phyloP scores from a whole-genome alignment of 2,797 vertebrate species.

The Phalanger gymnotis region DNA sequence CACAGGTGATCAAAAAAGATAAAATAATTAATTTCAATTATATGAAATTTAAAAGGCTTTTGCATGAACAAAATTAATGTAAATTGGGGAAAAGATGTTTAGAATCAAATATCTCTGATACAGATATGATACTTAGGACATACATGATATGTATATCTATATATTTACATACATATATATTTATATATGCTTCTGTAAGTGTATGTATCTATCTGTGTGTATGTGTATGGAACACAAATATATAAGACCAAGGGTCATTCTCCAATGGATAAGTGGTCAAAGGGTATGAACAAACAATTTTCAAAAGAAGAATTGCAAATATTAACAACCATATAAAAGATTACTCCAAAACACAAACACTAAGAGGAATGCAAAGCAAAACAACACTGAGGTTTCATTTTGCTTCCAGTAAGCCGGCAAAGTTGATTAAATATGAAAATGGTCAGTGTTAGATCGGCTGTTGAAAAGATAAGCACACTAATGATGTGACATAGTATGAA shows the following conservation, averaged over 20 bases:
- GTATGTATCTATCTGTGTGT: neutral
- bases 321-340: neutral
- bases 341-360: neutral
- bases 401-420: neutral
- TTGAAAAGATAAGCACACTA: neutral
- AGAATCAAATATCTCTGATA: neutral
- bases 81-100: neutral
- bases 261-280: neutral
- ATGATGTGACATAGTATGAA: neutral
- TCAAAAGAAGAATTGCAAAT: neutral
- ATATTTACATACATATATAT: neutral
- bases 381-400: neutral
- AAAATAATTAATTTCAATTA: neutral
- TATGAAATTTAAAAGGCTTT: neutral
- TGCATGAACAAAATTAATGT: neutral
- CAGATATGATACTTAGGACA: neutral
- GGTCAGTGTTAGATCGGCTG: neutral
- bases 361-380: neutral
- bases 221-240: neutral
- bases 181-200: neutral
- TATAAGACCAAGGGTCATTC: neutral
- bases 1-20: neutral
- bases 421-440: neutral
- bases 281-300: neutral
- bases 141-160: neutral